phyloP scores from a whole-genome alignment of 2,888 invertebrate genomes.

The Camponotus fellah region DNA sequence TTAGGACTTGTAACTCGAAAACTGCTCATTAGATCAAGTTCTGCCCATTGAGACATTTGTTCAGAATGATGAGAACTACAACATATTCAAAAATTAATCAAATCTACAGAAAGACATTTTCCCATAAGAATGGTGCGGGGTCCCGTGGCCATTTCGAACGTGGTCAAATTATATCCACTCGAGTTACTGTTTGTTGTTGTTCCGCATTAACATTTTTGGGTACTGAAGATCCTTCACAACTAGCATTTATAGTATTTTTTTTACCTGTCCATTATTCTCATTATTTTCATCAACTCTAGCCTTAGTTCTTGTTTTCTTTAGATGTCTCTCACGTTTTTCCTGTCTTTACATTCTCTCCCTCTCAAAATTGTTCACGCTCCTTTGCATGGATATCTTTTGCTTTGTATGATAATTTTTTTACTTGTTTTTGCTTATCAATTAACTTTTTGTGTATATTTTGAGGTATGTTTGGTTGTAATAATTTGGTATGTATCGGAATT shows the following conservation, averaged over 20 bases:
- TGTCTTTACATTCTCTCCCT: background rate
- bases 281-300: background rate
- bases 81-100: background rate
- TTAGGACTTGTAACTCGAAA: background rate
- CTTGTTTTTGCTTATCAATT: background rate
- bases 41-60: background rate
- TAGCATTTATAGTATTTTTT: too few species aligned
- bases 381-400: background rate
- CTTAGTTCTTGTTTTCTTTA: background rate
- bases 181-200: too few species aligned
- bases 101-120: background rate
- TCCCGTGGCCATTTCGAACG: too few species aligned
- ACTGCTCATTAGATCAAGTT: background rate
- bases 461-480: background rate
- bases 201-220: too few species aligned
- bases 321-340: background rate
- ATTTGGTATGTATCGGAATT: background rate
- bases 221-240: too few species aligned
- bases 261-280: too few species aligned
- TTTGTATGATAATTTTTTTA: background rate
- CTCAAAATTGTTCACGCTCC: background rate
- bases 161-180: too few species aligned
- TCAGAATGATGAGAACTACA: background rate
- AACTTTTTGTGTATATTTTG: background rate
- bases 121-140: slow-evolving; percentile 11